Base-by-base conservation (phyloP, 2,113 vertebrate species). In the Neogobius melanostomus region DNA sequence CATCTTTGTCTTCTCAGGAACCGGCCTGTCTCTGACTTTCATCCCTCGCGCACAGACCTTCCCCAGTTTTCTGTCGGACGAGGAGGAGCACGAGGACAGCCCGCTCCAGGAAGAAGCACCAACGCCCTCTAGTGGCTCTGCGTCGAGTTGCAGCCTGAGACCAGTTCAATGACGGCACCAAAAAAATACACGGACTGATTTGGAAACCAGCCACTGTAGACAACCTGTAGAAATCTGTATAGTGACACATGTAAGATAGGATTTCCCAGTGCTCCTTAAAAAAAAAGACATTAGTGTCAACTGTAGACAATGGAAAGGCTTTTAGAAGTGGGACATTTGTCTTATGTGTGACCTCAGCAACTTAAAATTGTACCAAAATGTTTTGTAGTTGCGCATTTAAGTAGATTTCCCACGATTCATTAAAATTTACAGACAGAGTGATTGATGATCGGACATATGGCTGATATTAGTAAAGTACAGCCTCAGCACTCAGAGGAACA, bases 21-120 rank as follows among this genome's bases (percentile, higher is more conserved):
- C 91, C 15, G 91, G 85, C 77, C 92, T 97, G 15, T 80, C 93
- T 17, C 88, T 95, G 7, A 91, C 93, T 0, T 96, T 96, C 79
- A 95, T 97, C 92, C 94, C 96, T 6, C 93, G 96, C 68, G 96
- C 97, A 7, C 97, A 98, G 92, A 98, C 98, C 0, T 98, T 98
- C 74, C 95, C 96, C 91, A 96, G 94, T 93, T 98, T 96, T 77
- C 77, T 95, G 46, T 92, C 93, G 1, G 95, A 96, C 72, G 93
- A 95, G 84, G 28, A 36, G 28, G 28, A 36, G 28, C 28, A 36
- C 28, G 28, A 36, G 49, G 49, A 51, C 42, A 80, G 71, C 44
- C 76, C 62, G 69, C 87, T 69, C 46, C 89, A 93, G 50, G 94
- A 94, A 90, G 93, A 92, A 77, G 77, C 94, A 0, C 85, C 94